Percentiles rank a stretch among this genome's conserved stretches.
Conservation (phyloP, 1,140 invertebrate species). For the Hermetia illucens region DNA sequence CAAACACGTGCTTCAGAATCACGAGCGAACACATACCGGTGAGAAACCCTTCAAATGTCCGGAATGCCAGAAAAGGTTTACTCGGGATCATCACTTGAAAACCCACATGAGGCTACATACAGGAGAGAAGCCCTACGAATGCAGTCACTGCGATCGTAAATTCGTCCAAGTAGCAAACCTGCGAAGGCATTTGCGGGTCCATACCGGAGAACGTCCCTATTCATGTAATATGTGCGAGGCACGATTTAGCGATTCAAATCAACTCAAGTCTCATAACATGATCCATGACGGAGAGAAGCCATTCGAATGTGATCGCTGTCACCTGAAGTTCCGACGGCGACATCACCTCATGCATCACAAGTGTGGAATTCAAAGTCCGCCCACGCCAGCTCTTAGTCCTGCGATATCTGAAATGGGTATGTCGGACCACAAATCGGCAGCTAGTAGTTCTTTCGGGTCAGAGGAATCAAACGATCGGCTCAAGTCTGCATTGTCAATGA, state of each 20-base stretch:
- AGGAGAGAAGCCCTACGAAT: conserved; percentile 86
- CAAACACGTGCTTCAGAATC: conserved; percentile 91
- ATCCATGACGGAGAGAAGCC: conserved; percentile 85
- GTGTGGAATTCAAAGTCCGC: conserved; percentile 42
- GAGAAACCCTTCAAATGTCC: conserved; percentile 93
- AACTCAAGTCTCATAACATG: conserved; percentile 79
- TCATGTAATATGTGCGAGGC: conserved; percentile 77
- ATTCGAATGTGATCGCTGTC: conserved; percentile 63
- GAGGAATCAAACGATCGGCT: conserved; percentile 23
- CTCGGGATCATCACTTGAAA: conserved; percentile 88
- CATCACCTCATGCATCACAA: conserved; percentile 78
- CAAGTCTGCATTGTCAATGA: conserved; percentile 3
- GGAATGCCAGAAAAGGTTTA: conserved; percentile 89
- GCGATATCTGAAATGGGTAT: conserved; percentile 20
- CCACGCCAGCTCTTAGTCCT: conserved; percentile 18
- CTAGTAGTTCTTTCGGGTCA: conserved; percentile 21
- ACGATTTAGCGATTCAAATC: conserved; percentile 86
- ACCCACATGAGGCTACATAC: conserved; percentile 87
- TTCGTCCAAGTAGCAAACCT: conserved; percentile 93
- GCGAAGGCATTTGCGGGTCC: conserved; percentile 80
- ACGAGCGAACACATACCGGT: conserved; percentile 91
- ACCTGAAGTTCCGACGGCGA: conserved; percentile 60
- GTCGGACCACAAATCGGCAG: conserved; percentile 18
- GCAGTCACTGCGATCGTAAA: conserved; percentile 77
- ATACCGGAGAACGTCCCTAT: conserved; percentile 91